Evolutionary conservation across 2,888 invertebrate species (phyloP), one percentile per base, ranked within the genome.

Genomic region (Dynastes tityus): DNA sequence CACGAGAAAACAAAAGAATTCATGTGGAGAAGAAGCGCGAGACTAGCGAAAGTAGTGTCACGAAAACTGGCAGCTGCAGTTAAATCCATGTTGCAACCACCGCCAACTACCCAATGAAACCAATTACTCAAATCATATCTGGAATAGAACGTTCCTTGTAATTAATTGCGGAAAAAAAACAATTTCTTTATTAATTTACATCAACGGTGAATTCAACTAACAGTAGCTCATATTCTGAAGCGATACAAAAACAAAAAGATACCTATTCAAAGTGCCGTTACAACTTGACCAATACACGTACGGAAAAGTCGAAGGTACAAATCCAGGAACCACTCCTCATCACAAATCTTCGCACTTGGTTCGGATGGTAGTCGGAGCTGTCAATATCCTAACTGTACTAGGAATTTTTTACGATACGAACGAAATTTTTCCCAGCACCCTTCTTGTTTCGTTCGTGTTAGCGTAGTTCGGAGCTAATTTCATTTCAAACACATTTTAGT

Each of bases 1-100:
- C 95, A 96, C 86, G 96, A 96, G 88, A 92, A 95, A 85, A 96
- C 96, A 9, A 91, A 95, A 77, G 95, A 96, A 87, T 93, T 95
- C 83, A 93, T 96, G 65, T 96, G 96, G 96, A 93, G 92, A 83
- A 91, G 95, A 81, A 96, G 95, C 83, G 93, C 95, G 0, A 93
- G 95, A 87, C 96, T 96, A 83, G 96, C 96, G 16, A 94, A 95
- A 83, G 91, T 96, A 58, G 96, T 96, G 2, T 95, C 96, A 0
- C 93, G 95, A 87, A 95, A 96, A 89, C 89, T 96, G 55, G 92
- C 92, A 3, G 89, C 90, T 4, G 92, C 92, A 3, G 90, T 92
- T 0, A 90, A 89, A 83, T 91, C 92, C n/a, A 91, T 92, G 91
- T 88, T 92, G 37, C 89, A 90, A 84, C 92, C 92, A 65, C 89